Evolutionary conservation across 2,797 vertebrate species (phyloP), one percentile per base, ranked within the genome.

Genomic region (Periophthalmus magnuspinnatus): DNA sequence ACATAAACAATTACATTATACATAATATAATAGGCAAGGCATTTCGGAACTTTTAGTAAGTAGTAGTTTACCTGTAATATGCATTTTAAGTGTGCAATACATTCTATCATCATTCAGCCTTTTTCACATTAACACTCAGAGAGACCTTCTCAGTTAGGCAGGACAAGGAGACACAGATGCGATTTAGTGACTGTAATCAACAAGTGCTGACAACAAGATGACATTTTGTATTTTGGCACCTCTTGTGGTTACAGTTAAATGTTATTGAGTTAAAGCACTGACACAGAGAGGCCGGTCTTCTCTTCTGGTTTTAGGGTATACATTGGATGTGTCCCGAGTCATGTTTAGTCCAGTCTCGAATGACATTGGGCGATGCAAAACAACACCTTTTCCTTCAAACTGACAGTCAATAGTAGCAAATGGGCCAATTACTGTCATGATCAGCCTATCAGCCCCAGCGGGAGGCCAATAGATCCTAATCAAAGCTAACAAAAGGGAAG

Each of bases 141-240:
- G 73, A 72, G 57, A 62, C 72, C 2, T 24, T 56, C 59, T 76
- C 81, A 82, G 85, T 88, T 69, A 76, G 74, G 65, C 64, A 7
- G 55, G 24, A 75, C 17, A 56, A 45, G n/a, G 57, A 57, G 33
- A 70, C 71, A 76, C 73, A 71, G 68, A 0, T 14, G 64, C 79
- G 77, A 82, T 80, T 80, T 69, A 81, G 75, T 61, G 68, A 48
- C 83, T 33, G 56, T 71, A 75, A 84, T 82, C 79, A 75, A 71
- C 78, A 57, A 74, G 70, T 4, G 74, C 76, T 65, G 71, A 81
- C 78, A 72, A 61, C 36, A 71, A 72, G 69, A 70, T 74, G 36
- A 61, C 65, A 78, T 76, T 80, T 71, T 77, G 66, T 84, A 85
- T 85, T 86, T 59, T 80, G 81, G 80, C 5, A 80, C 62, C 67